phyloP scores from a whole-genome alignment of 2,113 vertebrate species.

The Sinocyclocheilus anshuiensis region DNA sequence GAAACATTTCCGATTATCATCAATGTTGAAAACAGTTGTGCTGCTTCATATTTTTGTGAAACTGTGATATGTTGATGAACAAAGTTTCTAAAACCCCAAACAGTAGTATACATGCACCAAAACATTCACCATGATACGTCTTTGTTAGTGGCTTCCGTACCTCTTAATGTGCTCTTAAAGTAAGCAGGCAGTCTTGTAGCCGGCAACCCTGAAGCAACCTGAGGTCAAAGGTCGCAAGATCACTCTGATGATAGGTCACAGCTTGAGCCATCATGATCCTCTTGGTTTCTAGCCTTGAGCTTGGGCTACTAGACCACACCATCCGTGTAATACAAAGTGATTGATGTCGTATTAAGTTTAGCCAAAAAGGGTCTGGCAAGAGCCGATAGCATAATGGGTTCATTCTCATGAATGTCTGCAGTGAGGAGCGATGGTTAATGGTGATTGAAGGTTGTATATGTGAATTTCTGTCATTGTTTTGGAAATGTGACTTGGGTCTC shows the following conservation, averaged over 20 bases:
- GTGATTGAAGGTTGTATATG: constrained; percentile 21
- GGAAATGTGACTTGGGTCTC: constrained; percentile 19
- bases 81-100: no score
- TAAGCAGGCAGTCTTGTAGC: neutral
- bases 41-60: no score
- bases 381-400: constrained; percentile 5
- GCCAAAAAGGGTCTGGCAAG: constrained; percentile 24
- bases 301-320: constrained; percentile 2
- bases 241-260: neutral
- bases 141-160: neutral
- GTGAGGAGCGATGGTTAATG: neutral
- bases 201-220: neutral
- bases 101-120: neutral
- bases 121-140: neutral
- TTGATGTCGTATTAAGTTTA: neutral
- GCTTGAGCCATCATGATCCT: neutral
- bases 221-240: neutral
- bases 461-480: constrained; percentile 38
- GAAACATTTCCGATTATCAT: neutral
- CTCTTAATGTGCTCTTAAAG: neutral
- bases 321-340: constrained; percentile 8
- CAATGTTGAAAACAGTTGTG: neutral
- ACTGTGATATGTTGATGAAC: no score
- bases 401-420: neutral
- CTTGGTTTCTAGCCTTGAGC: neutral